phyloP scores from a whole-genome alignment of 2,113 vertebrate species.

The Gambusia affinis region DNA sequence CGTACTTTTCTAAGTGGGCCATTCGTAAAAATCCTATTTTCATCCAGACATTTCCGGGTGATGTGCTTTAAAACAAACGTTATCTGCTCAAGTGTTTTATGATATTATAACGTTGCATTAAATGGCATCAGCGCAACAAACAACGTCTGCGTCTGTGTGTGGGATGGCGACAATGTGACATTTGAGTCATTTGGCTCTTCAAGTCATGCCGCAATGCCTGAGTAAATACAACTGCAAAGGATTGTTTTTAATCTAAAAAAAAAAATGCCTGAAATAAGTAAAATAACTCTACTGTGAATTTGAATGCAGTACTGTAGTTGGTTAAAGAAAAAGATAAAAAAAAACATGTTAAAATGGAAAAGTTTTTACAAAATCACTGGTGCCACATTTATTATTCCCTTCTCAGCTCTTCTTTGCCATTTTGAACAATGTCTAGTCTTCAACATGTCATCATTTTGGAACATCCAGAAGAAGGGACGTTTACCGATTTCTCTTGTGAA shows the following conservation, averaged over 20 bases:
- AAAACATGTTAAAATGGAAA: not conserved
- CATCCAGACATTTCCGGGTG: constrained; percentile 22
- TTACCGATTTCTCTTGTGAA: too few species aligned
- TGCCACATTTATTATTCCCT: not conserved
- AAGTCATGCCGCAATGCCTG: constrained; percentile 12
- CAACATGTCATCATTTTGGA: not conserved
- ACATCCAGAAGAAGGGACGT: not conserved
- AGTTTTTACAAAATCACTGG: not conserved
- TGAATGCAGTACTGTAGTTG: too few species aligned
- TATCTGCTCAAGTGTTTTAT: not conserved
- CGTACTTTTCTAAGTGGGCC: constrained; percentile 1
- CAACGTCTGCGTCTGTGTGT: constrained; percentile 30
- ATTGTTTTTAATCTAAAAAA: not conserved
- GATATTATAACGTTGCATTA: not conserved
- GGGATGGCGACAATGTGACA: constrained; percentile 29
- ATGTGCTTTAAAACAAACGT: not conserved
- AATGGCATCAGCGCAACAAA: constrained; percentile 22
- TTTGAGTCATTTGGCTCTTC: constrained; percentile 44
- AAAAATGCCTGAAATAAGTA: not conserved
- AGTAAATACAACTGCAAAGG: not conserved
- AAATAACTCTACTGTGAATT: too few species aligned
- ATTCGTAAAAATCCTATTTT: constrained; percentile 45
- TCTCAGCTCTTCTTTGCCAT: not conserved
- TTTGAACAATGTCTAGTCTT: not conserved
- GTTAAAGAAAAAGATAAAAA: too few species aligned